Evolutionary conservation across 2,113 vertebrate species (phyloP).

Genomic region (Tragelaphus buxtoni): DNA sequence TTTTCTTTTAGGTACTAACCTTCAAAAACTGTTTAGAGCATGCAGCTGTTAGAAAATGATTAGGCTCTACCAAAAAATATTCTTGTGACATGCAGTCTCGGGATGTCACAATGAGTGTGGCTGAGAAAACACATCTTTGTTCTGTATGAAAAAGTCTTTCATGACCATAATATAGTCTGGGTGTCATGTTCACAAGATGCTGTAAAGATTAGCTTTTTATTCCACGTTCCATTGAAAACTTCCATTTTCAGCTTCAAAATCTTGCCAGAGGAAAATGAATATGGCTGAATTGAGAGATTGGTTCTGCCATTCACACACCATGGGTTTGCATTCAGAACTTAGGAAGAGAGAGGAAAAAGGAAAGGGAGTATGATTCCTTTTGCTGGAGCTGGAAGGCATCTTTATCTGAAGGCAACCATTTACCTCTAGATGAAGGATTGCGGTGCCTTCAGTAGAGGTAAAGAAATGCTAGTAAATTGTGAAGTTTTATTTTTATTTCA

Average conservation of each 20-base stretch:
- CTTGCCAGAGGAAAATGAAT: constrained; percentile 45
- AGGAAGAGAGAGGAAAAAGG: background rate
- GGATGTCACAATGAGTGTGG: background rate
- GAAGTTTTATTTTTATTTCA: background rate
- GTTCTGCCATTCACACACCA: constrained; percentile 12
- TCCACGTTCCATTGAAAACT: constrained; percentile 25
- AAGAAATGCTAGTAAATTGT: background rate
- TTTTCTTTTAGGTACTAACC: background rate
- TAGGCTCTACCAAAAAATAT: background rate
- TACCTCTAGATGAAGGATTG: background rate
- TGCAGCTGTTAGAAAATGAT: background rate
- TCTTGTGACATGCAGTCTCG: background rate
- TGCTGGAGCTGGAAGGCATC: background rate
- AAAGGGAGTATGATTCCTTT: background rate
- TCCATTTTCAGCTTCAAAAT: constrained; percentile 42
- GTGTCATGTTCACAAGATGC: constrained; percentile 52
- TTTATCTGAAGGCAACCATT: background rate
- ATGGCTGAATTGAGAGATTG: constrained; percentile 37
- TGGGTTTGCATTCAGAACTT: constrained; percentile 36
- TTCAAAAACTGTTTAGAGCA: constrained; percentile 57
- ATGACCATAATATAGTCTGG: background rate
- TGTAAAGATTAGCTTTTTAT: constrained; percentile 52
- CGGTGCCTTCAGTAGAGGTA: background rate
- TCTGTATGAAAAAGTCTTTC: constrained; percentile 43
- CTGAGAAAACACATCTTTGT: background rate